phyloP scores from a whole-genome alignment of 2,113 vertebrate species.

The Pimephales promelas region DNA sequence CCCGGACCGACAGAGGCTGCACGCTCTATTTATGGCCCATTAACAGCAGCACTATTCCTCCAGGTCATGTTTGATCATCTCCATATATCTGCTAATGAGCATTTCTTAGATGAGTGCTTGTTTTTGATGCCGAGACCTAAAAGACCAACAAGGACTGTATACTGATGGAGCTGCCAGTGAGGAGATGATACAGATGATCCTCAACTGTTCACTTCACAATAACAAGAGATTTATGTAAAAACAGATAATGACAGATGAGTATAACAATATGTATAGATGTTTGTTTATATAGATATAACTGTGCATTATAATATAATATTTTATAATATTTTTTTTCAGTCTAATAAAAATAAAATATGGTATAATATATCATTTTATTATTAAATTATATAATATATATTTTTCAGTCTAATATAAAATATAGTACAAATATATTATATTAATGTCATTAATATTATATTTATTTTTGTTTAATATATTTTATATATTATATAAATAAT shows the following conservation, averaged over 20 bases:
- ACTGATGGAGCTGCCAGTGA: background rate
- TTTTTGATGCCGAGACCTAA: background rate
- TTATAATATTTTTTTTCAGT: too few species aligned
- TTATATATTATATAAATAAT: too few species aligned
- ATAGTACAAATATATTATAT: too few species aligned
- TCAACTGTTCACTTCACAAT: background rate
- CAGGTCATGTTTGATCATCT: constrained; percentile 25
- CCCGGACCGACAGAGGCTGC: background rate
- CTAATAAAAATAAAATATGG: too few species aligned
- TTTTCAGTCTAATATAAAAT: too few species aligned
- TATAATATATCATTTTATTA: too few species aligned
- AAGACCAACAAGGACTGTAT: constrained; percentile 12
- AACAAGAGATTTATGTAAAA: background rate
- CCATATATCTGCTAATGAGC: constrained; percentile 18
- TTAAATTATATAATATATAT: too few species aligned
- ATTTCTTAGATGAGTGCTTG: constrained; percentile 13
- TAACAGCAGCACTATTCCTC: constrained; percentile 15
- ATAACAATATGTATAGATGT: background rate
- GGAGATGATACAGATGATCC: background rate
- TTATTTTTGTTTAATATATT: too few species aligned
- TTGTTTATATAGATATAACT: background rate
- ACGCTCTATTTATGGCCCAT: constrained; percentile 10
- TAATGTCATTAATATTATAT: too few species aligned
- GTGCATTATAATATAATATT: too few species aligned
- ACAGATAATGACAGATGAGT: background rate